Evolutionary conservation across 2,888 invertebrate species (phyloP), one percentile per base, ranked within the genome.

Genomic region (Chymomyza fuscimana): DNA sequence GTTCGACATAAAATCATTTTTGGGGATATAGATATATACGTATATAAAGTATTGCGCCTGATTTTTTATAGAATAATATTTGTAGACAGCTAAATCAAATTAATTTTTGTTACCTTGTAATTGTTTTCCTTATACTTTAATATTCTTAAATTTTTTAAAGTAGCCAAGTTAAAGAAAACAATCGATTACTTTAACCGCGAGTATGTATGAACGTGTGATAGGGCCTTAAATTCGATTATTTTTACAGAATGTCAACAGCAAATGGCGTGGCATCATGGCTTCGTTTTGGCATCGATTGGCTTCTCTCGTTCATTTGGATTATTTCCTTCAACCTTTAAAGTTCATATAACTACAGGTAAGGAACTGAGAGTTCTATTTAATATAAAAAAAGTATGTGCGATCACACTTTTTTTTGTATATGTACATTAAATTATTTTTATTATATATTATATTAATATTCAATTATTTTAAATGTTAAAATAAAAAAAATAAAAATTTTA

Each of bases 221-320:
- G 12, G 12, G 10, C 40, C 12, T 7, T 46, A 46, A 46, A 12
- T 12, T 12, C 10, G 40, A 46, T 12, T 46, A 46, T 12, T 46
- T 46, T 46, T 36, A 36, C 36, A 36, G 36, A 36, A 9, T 36
- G 12, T 15, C 12, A 12, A 2, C 1, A 32, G 32, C 5, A 9
- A 9, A 32, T 32, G 32, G 32, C 32, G 32, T 54, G 52, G 52
- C 52, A n/a, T 15, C 52, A 46, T 54, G 52, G 52, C 19, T 54
- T 16, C 19, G 16, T 12, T 12, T 5, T 12, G 40, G 12, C 51
- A 5, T 32, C 46, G 25, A 6, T 12, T 15, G 15, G 0, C 12
- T 62, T 51, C n/a, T 32, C 87, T 92, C 92, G 89, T 81, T 82
- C 91, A 92, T 92, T 91, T 90, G 89, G 90, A 7, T 91, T 91